Percentiles rank a stretch among this genome's conserved stretches.
Evolutionary conservation across 2,113 vertebrate genomes (phyloP).

Genomic region (Vanacampus margaritifer): DNA sequence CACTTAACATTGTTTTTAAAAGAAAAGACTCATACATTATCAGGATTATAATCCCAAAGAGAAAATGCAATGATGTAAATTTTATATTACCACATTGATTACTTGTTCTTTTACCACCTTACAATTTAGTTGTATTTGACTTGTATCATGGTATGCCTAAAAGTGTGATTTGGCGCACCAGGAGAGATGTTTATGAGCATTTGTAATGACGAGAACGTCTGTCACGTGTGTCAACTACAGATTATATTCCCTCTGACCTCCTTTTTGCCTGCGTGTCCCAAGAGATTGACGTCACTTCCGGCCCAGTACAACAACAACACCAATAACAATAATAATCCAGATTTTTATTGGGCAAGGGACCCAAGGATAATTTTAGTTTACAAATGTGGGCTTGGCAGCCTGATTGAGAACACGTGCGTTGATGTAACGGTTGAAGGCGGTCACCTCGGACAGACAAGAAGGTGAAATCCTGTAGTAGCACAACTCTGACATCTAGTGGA

Average conservation of each 20-base stretch:
- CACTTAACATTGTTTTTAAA: background rate
- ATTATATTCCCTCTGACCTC: background rate
- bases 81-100: background rate
- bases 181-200: background rate
- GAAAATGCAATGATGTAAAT: background rate
- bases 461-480: background rate
- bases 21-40: background rate
- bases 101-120: background rate
- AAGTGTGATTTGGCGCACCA: background rate
- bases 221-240: background rate
- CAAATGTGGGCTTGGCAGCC: background rate
- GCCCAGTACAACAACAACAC: background rate
- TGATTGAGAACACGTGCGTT: background rate
- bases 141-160: background rate
- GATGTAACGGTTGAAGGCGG: background rate
- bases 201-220: background rate
- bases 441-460: background rate
- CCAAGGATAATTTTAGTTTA: background rate
- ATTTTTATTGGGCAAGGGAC: background rate
- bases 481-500: slow-evolving; percentile 61
- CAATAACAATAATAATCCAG: background rate
- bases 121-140: too few relatives aligned
- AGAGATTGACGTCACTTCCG: background rate
- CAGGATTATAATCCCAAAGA: background rate
- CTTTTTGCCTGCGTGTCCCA: background rate